Conservation (phyloP, 1,140 invertebrate genomes). For the Carcinoscorpius rotundicauda region DNA sequence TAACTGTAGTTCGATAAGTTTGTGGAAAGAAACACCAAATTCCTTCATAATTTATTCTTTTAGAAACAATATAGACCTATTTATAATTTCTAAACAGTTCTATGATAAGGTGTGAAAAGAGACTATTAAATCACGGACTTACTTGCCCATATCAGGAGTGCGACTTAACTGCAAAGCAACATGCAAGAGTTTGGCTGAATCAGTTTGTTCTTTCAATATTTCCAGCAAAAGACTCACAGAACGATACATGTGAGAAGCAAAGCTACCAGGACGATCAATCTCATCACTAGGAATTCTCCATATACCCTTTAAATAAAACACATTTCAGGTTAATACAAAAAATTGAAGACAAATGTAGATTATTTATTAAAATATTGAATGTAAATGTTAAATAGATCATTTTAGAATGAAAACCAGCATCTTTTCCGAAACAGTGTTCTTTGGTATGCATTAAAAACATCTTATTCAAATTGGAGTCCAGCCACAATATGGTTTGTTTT, state of each 20-base stretch:
- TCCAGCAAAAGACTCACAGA: constrained; percentile 67
- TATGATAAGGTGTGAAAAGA: background rate
- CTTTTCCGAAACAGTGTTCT: constrained; percentile 6
- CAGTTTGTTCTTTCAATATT: constrained; percentile 59
- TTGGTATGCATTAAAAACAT: constrained; percentile 11
- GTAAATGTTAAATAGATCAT: too few relatives aligned
- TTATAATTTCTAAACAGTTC: too few relatives aligned
- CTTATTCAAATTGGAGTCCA: too few relatives aligned
- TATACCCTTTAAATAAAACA: constrained; percentile 48
- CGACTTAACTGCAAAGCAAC: constrained; percentile 61
- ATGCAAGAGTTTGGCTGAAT: constrained; percentile 66
- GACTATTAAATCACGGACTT: constrained; percentile 36
- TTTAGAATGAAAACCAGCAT: background rate
- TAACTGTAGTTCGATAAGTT: too few relatives aligned
- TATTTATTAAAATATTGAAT: too few relatives aligned
- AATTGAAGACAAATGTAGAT: too few relatives aligned
- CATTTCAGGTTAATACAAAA: too few relatives aligned
- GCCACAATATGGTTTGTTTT: too few relatives aligned
- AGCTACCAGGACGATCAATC: constrained; percentile 80
- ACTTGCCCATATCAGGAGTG: constrained; percentile 64
- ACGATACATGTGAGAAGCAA: constrained; percentile 78
- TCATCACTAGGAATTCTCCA: constrained; percentile 83
- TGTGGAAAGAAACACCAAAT: too few relatives aligned
- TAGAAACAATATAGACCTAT: too few relatives aligned
- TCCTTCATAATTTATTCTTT: too few relatives aligned